Evolutionary conservation across 2,888 invertebrate species (phyloP).

Genomic region (Rotaria magnacalcarata): DNA sequence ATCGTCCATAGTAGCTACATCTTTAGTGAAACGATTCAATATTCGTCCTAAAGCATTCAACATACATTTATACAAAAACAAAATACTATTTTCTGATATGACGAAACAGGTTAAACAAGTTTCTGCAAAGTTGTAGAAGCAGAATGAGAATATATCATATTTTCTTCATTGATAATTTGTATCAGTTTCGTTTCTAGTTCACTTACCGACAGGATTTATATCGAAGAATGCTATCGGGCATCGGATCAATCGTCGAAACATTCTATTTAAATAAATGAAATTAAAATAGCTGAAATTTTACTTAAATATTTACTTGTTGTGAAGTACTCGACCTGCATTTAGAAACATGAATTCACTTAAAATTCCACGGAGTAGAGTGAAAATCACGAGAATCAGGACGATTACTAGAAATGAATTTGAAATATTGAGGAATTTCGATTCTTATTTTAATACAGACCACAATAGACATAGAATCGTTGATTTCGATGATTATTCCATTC

Average conservation of each 20-base stretch:
- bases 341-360: background rate
- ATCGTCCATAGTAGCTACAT: background rate
- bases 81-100: too few relatives aligned
- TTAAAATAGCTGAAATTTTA: background rate
- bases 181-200: too few relatives aligned
- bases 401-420: background rate
- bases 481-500: background rate
- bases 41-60: background rate
- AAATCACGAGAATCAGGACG: background rate
- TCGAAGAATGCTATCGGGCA: background rate
- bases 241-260: too few relatives aligned
- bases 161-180: too few relatives aligned
- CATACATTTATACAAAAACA: too few relatives aligned
- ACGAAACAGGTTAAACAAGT: too few relatives aligned
- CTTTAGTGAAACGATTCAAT: background rate
- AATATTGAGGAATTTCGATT: background rate
- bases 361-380: background rate
- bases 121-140: too few relatives aligned
- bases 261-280: background rate
- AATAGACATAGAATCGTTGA: background rate
- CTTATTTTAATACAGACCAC: background rate
- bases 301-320: background rate
- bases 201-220: background rate
- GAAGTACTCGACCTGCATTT: conserved; percentile 27
- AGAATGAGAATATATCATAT: too few relatives aligned